phyloP scores from a whole-genome alignment of 2,797 vertebrate species.

The Rhyacichthys aspro region DNA sequence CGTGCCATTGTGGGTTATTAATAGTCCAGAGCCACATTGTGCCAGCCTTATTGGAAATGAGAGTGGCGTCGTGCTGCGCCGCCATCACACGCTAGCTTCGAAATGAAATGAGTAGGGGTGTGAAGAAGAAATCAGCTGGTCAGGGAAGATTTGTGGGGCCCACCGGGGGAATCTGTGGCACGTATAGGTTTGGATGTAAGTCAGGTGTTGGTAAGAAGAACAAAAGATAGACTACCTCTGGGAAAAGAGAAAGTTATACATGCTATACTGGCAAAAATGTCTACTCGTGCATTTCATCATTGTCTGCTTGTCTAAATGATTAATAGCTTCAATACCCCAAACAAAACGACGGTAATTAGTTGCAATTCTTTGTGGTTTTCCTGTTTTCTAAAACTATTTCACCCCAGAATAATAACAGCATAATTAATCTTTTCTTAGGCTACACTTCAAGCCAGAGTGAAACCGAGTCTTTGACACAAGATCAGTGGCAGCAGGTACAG shows the following conservation, averaged over 20 bases:
- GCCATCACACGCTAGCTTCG: constrained; percentile 72
- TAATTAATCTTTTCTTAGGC: constrained; percentile 67
- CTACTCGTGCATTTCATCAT: constrained; percentile 30
- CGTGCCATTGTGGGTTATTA: constrained; percentile 77
- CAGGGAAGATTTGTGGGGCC: constrained; percentile 34
- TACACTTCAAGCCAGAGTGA: constrained; percentile 58
- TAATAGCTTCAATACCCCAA: constrained; percentile 69
- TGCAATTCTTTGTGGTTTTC: constrained; percentile 49
- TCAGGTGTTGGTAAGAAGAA: not conserved
- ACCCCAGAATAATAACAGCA: constrained; percentile 52
- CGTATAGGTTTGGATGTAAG: constrained; percentile 17
- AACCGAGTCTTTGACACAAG: constrained; percentile 53
- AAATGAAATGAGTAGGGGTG: constrained; percentile 73
- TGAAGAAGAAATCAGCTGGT: constrained; percentile 59
- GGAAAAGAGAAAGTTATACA: constrained; percentile 1
- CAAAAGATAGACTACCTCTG: not conserved
- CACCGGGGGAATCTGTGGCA: constrained; percentile 16
- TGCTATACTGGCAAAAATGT: not conserved
- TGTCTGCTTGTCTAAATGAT: constrained; percentile 51
- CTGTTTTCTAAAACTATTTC: constrained; percentile 62
- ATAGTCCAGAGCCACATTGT: constrained; percentile 74
- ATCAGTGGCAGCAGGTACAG: constrained; percentile 64
- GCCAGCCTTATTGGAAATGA: constrained; percentile 74
- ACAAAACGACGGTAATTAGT: constrained; percentile 64
- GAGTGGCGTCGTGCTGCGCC: constrained; percentile 53